These are phyloP conservation scores for Lates calcarifer DNA, from an alignment of 2,113 vertebrate species.

Conservation along the genomic window DNA sequence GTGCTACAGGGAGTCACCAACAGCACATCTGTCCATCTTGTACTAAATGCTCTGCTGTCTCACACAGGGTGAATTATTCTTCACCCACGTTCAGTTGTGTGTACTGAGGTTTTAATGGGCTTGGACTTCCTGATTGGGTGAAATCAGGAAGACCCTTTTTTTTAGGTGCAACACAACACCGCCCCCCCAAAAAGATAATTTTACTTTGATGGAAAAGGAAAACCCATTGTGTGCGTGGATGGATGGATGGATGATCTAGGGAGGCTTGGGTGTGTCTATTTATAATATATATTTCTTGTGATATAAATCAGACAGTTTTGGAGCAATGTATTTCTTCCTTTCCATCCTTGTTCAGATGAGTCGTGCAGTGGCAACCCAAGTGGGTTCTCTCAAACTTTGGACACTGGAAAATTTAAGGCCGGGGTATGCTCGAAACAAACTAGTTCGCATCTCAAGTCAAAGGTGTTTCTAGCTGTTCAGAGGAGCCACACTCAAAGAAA, in stretches of 20 bases:
- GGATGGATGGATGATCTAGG: not conserved
- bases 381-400: too few species aligned
- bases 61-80: slow-evolving; percentile 11
- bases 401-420: too few species aligned
- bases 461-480: too few species aligned
- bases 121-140: too few species aligned
- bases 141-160: not conserved
- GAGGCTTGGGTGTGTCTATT: not conserved
- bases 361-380: too few species aligned
- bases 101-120: not conserved
- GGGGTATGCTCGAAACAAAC: too few species aligned
- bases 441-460: too few species aligned
- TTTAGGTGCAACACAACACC: not conserved
- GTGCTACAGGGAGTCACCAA: slow-evolving; percentile 1
- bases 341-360: too few species aligned
- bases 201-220: not conserved
- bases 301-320: not conserved
- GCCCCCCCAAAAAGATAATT: not conserved
- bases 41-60: slow-evolving; percentile 26
- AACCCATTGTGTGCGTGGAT: not conserved
- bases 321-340: too few species aligned
- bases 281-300: too few species aligned
- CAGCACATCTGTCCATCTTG: slow-evolving; percentile 65
- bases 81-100: not conserved
- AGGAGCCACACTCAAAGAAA: too few species aligned